These are phyloP conservation scores for Epinotia ramella DNA, from an alignment of 2,888 invertebrate species.

Conservation along the genomic window DNA sequence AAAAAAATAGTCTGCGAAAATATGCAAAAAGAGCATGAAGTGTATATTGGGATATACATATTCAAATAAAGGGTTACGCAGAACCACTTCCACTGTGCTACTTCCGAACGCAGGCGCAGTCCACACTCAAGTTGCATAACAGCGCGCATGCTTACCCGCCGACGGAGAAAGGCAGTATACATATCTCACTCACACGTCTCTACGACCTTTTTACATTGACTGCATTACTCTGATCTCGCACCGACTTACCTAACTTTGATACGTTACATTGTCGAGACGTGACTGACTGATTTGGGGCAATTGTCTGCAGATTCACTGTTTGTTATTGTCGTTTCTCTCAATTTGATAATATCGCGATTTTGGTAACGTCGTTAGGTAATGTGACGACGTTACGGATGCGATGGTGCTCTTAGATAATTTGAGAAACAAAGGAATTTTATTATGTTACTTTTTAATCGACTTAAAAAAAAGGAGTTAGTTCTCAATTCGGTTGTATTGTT, in stretches of 20 bases:
- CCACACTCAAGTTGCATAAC: slow-evolving; percentile 57
- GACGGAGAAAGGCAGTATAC: slow-evolving; percentile 20
- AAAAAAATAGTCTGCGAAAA: no score
- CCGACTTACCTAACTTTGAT: slow-evolving; percentile 43
- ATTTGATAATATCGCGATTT: slow-evolving; percentile 27
- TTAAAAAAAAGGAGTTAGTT: no score
- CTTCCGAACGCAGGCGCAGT: slow-evolving; percentile 32
- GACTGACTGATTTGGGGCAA: slow-evolving; percentile 36
- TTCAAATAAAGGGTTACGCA: no score
- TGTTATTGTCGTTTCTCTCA: slow-evolving; percentile 36
- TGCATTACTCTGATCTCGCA: slow-evolving; percentile 22
- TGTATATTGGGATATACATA: no score
- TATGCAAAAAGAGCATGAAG: no score
- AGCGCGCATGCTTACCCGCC: neutral
- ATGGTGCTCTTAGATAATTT: neutral
- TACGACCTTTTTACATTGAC: slow-evolving; percentile 19
- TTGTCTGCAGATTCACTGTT: slow-evolving; percentile 27
- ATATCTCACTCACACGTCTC: neutral
- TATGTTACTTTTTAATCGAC: neutral
- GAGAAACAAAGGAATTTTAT: neutral
- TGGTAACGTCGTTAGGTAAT: slow-evolving; percentile 23
- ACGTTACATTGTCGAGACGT: slow-evolving; percentile 41
- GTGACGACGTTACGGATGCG: slow-evolving; percentile 1
- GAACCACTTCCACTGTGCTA: slow-evolving; percentile 31
- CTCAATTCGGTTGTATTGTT: no score